Conservation (phyloP, 2,888 invertebrate genomes). For the Lasioglossum leucozonium region DNA sequence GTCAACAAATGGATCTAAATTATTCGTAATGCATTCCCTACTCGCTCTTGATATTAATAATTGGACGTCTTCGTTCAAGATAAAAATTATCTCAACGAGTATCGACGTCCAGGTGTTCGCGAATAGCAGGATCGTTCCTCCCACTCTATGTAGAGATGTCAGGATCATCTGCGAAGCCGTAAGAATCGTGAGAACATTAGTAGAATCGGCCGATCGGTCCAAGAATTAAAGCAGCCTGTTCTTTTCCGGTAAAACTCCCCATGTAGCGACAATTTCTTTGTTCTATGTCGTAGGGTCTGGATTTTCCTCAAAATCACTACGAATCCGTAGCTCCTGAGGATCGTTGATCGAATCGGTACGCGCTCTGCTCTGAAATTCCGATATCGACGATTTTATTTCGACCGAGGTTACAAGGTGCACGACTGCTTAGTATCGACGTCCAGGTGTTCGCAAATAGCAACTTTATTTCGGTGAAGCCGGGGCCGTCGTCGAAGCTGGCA, state of each 20-base stretch:
- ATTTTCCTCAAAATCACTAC: neutral
- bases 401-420: neutral
- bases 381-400: neutral
- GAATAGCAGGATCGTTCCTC: neutral
- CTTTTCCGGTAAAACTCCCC: neutral
- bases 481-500: neutral
- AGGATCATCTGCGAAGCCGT: neutral
- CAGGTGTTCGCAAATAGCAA: slow-evolving; percentile 11
- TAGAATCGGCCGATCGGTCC: no score
- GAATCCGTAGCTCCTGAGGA: neutral
- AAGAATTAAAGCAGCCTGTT: neutral
- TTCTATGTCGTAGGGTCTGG: neutral
- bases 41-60: neutral
- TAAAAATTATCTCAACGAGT: no score
- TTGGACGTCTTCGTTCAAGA: neutral
- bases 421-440: neutral
- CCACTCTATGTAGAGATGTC: neutral
- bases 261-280: no score
- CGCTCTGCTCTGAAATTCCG: no score
- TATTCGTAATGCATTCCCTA: no score
- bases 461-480: slow-evolving; percentile 27
- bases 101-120: neutral
- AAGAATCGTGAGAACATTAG: neutral
- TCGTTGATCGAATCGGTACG: neutral
- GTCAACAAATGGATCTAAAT: neutral